A percentile compares a stretch with the other conserved stretches of the same genome.
phyloP scores from a whole-genome alignment of 2,888 invertebrate genomes.

The Drosophila meridionalis region DNA sequence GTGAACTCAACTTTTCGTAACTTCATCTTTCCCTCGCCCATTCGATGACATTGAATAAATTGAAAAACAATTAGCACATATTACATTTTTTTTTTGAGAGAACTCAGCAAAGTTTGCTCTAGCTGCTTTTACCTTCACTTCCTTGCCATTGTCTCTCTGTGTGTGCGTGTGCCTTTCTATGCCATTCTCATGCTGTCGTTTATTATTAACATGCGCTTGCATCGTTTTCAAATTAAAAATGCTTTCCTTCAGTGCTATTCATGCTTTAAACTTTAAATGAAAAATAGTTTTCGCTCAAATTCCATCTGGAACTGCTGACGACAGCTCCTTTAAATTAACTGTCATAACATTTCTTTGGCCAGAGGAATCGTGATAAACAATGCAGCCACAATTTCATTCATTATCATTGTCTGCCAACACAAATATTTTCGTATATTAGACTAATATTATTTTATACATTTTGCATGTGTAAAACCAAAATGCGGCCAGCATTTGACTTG shows the following conservation, averaged over 20 bases:
- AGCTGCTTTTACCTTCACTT: conserved; percentile 23
- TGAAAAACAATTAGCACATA: conserved; percentile 67
- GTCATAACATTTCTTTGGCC: not conserved
- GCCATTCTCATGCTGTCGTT: conserved; percentile 1
- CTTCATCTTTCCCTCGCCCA: conserved; percentile 44
- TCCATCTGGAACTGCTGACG: not conserved
- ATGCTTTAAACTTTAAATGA: conserved; percentile 37
- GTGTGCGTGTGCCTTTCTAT: conserved; percentile 8
- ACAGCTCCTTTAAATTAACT: conserved; percentile 5
- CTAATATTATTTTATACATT: not conserved
- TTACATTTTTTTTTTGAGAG: conserved; percentile 17
- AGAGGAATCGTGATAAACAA: not conserved
- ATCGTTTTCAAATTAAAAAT: conserved; percentile 22
- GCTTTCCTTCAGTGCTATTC: conserved; percentile 25
- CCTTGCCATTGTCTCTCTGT: not conserved
- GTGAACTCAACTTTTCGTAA: conserved; percentile 35
- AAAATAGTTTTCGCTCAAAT: conserved; percentile 39
- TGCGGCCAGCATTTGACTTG: conserved; percentile 14
- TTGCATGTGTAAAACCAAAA: conserved; percentile 13
- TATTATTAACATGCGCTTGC: conserved; percentile 9
- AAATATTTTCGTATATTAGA: conserved; percentile 6
- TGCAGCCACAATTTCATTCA: not conserved
- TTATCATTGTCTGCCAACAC: not conserved
- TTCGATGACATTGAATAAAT: conserved; percentile 38
- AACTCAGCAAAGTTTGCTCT: conserved; percentile 47